These are phyloP conservation scores for Triplophysa yarkandensis DNA, from an alignment of 2,797 vertebrate genomes.

Conservation along the genomic window DNA sequence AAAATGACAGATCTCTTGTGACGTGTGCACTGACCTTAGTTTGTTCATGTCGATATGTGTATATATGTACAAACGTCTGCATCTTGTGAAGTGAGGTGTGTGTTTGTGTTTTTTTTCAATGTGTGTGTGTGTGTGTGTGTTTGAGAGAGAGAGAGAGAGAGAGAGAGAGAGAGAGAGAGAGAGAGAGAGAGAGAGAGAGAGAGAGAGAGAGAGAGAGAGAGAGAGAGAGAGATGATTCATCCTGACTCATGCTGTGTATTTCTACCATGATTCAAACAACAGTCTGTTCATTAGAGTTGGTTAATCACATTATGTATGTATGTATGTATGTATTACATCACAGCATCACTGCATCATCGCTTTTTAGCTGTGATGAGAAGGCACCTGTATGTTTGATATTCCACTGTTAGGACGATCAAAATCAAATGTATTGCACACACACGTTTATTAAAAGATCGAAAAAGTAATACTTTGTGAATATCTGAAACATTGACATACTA, in stretches of 20 bases:
- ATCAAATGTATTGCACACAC: too few species aligned
- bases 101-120: slow-evolving; percentile 5
- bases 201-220: too few species aligned
- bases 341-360: slow-evolving; percentile 5
- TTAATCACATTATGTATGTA: slow-evolving; percentile 49
- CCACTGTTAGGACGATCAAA: slow-evolving; percentile 42
- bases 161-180: too few species aligned
- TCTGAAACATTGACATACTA: too few species aligned
- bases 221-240: slow-evolving; percentile 40
- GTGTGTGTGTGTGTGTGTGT: slow-evolving; percentile 15
- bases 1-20: slow-evolving; percentile 48
- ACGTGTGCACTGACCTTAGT: slow-evolving; percentile 52
- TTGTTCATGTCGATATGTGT: slow-evolving; percentile 47
- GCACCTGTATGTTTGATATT: slow-evolving; percentile 28
- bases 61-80: slow-evolving; percentile 64
- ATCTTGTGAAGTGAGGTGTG: slow-evolving; percentile 56
- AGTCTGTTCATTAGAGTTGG: slow-evolving; percentile 26
- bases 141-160: slow-evolving; percentile 5
- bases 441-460: too few species aligned
- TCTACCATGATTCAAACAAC: slow-evolving; percentile 34
- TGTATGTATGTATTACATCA: slow-evolving; percentile 54
- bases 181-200: too few species aligned
- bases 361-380: neutral
- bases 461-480: too few species aligned
- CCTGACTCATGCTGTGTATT: slow-evolving; percentile 44